A percentile compares a stretch with the other conserved stretches of the same genome.
Evolutionary conservation across 2,797 vertebrate genomes (phyloP).

Genomic region (Sebastes kiyomatsui): DNA sequence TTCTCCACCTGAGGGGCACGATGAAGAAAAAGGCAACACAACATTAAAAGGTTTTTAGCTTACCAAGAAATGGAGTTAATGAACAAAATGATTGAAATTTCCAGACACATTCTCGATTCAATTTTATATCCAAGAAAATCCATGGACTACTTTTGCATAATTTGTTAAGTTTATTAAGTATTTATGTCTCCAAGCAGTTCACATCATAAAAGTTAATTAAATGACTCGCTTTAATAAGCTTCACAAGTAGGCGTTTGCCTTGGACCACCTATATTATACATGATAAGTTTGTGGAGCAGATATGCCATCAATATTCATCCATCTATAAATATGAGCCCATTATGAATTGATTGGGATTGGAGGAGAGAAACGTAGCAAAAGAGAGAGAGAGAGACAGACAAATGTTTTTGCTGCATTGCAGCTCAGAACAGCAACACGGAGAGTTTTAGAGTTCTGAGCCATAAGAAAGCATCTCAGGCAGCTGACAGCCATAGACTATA

Average conservation of each 20-base stretch:
- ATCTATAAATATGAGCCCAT: constrained; percentile 16
- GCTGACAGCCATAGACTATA: background rate
- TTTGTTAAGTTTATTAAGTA: background rate
- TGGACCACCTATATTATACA: background rate
- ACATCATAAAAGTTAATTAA: background rate
- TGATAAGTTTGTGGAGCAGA: background rate
- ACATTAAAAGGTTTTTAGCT: background rate
- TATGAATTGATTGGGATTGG: constrained; percentile 15
- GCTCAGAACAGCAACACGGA: constrained; percentile 41
- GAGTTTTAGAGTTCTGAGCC: constrained; percentile 36
- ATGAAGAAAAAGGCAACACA: background rate
- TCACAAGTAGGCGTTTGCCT: background rate
- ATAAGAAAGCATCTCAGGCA: background rate
- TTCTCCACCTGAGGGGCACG: constrained; percentile 89
- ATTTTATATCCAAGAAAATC: background rate
- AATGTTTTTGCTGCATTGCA: constrained; percentile 68
- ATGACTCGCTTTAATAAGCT: background rate
- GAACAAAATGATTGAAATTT: background rate
- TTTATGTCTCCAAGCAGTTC: background rate
- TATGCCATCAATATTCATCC: constrained; percentile 30
- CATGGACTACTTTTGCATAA: background rate
- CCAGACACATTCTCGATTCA: background rate
- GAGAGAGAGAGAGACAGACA: constrained; percentile 7
- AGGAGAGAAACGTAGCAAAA: constrained; percentile 9
- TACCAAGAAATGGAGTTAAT: background rate